Conservation (phyloP, 2,113 vertebrate genomes). For the Dicrurus megarhynchus region DNA sequence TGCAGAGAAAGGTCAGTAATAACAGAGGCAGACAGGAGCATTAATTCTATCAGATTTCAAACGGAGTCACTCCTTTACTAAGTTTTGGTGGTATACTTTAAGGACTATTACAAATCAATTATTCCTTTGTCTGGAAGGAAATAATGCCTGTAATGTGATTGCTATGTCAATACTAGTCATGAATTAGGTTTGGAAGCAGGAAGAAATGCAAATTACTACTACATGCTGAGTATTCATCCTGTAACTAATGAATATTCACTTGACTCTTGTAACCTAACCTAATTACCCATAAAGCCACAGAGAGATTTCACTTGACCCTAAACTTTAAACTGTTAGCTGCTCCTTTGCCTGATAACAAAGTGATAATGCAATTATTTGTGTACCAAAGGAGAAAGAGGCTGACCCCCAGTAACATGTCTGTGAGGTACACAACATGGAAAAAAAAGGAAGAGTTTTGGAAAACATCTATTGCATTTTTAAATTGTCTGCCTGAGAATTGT, state of each 20-base stretch:
- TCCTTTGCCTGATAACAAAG: slow-evolving; percentile 45
- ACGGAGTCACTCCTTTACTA: background rate
- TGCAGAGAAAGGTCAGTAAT: background rate
- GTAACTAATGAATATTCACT: slow-evolving; percentile 66
- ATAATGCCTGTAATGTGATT: background rate
- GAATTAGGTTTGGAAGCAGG: slow-evolving; percentile 36
- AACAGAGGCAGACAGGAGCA: background rate
- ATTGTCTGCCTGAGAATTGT: background rate
- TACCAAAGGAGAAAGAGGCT: slow-evolving; percentile 27
- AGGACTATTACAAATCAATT: slow-evolving; percentile 37
- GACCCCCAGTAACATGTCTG: background rate
- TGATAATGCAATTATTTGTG: slow-evolving; percentile 52
- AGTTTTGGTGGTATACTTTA: background rate
- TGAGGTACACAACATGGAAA: background rate
- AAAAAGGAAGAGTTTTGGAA: slow-evolving; percentile 12
- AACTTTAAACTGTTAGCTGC: slow-evolving; percentile 58
- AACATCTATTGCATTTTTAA: slow-evolving; percentile 26
- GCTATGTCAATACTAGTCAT: slow-evolving; percentile 51
- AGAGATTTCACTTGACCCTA: slow-evolving; percentile 68
- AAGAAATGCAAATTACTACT: slow-evolving; percentile 44
- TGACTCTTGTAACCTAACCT: slow-evolving; percentile 63
- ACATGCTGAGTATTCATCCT: slow-evolving; percentile 52
- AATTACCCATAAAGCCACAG: slow-evolving; percentile 66
- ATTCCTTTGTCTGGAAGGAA: background rate
- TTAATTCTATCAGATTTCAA: background rate